Evolutionary conservation across 2,888 invertebrate genomes (phyloP), one percentile per base, ranked within the genome.

Genomic region (Selenia dentaria): DNA sequence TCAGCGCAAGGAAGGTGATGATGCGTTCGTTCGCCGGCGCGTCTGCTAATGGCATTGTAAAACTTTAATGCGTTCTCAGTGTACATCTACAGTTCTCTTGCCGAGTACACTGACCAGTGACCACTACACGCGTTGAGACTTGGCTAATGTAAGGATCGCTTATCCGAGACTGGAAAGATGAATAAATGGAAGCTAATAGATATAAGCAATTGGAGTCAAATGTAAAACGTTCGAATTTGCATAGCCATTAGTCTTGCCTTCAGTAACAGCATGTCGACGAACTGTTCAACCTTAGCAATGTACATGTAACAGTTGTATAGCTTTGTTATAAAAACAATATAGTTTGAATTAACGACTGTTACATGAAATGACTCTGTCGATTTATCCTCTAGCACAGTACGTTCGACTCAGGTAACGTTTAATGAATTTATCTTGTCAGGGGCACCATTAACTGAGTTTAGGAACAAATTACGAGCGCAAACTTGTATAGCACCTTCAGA

Each of bases 381-480:
- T 72, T 62, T 68, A 63, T 72, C 68, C 70, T 63, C 69, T 59
- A 62, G 59, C 62, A 61, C 65, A 53, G 57, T 51, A 55, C 64
- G 66, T 67, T 70, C 68, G 70, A 75, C 76, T 76, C 70, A 71
- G 73, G 73, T 67, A 74, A 62, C 70, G 72, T 77, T 79, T 83
- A 88, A 87, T 86, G 84, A 86, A 88, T 88, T 88, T 83, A 83
- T 80, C 85, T 84, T 82, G 85, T 85, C 87, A 82, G 70, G 79
- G 79, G 22, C 74, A 79, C 74, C 81, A 82, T 85, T 85, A 85
- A 80, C 76, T 72, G 80, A 84, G 81, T 87, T 87, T 77, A 73
- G 76, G 77, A 84, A 86, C 82, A 83, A 87, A 86, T 89, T 88
- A 86, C 80, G 74, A 73, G 75, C 81, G 72, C 72, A 75, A 86